Percentiles rank a stretch among this genome's conserved stretches.
Conservation (phyloP, 1,140 invertebrate genomes). For the Diploscapter pachys region DNA sequence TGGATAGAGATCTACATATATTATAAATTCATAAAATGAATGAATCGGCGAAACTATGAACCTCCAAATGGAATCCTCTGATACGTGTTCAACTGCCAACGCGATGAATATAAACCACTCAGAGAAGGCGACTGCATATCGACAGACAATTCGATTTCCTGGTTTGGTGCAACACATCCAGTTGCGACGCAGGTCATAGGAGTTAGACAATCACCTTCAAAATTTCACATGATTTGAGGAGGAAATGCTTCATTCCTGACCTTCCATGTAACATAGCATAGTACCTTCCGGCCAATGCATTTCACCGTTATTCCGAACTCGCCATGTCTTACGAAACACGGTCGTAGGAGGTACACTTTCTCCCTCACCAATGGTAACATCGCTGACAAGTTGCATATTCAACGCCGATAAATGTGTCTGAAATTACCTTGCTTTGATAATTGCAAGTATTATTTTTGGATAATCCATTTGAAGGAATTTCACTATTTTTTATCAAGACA, state of each 20-base stretch:
- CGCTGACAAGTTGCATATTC: no score
- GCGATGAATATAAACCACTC: constrained; percentile 13
- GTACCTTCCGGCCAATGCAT: not conserved
- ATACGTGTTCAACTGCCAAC: constrained; percentile 19
- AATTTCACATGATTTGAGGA: not conserved
- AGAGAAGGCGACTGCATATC: constrained; percentile 7
- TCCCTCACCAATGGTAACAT: no score
- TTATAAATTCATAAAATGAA: constrained; percentile 6
- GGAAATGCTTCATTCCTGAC: not conserved
- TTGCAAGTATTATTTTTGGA: no score
- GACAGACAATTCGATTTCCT: constrained; percentile 12
- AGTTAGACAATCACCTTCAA: not conserved
- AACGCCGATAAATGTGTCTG: no score
- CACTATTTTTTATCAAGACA: no score
- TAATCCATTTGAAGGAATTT: no score
- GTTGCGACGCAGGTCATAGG: not conserved
- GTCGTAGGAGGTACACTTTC: no score
- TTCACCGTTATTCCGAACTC: not conserved
- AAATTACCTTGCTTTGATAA: no score
- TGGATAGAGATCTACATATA: not conserved
- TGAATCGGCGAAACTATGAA: constrained; percentile 8
- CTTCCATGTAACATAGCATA: not conserved
- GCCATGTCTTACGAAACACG: no score
- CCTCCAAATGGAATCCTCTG: constrained; percentile 22
- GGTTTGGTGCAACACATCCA: constrained; percentile 2